Base-by-base conservation (phyloP, 2,888 invertebrate species). In the Unio pictorum region DNA sequence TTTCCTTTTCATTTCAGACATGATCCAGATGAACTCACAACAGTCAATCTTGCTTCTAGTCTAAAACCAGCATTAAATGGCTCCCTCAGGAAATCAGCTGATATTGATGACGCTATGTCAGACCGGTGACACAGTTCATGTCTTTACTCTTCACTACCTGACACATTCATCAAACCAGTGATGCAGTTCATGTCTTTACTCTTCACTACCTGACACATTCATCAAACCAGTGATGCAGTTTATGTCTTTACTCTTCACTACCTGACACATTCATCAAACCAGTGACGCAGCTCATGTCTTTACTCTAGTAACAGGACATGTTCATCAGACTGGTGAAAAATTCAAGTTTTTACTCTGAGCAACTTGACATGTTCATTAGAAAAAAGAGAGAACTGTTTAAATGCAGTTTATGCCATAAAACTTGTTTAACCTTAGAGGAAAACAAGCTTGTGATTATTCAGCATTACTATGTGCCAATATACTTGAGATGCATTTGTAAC, bases 41-140 rank as follows among this genome's bases (percentile, higher is more conserved):
- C 79, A 15, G 71, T 71, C 30, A 76, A 79, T 58, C 64, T 81
- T 11, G 75, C 74, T 3, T 72, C 71, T n/a, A 81, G 81, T 73
- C 78, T 45, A 68, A 28, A 63, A 64, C 23, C 68, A 67, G 17
- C 59, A 55, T 20, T 66, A 11, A 34, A 59, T 34, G 59, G 60
- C 17, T 20, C 66, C 34, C 60, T 60, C 8, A 66, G 60, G 17
- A 60, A 60, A 28, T 60, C 57, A 17, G 45, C 6, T 4, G 55
- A 66, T 55, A 66, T 60, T 54, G 66, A 66, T 5, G 60, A 66
- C 54, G 45, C 26, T 55, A 54, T 59, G 18, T 58, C 45, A 23
- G 59, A 66, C 30, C 59, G 66, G 60, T 66, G 66, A 66, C 55
- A 60, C 7, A 57, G 18, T 11, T 64, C 18, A 64, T 23, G 4